Percentiles rank a stretch among this genome's conserved stretches.
These are phyloP conservation scores for Pelecanoides urinatrix DNA, from an alignment of 2,113 vertebrate genomes.

Conservation along the genomic window DNA sequence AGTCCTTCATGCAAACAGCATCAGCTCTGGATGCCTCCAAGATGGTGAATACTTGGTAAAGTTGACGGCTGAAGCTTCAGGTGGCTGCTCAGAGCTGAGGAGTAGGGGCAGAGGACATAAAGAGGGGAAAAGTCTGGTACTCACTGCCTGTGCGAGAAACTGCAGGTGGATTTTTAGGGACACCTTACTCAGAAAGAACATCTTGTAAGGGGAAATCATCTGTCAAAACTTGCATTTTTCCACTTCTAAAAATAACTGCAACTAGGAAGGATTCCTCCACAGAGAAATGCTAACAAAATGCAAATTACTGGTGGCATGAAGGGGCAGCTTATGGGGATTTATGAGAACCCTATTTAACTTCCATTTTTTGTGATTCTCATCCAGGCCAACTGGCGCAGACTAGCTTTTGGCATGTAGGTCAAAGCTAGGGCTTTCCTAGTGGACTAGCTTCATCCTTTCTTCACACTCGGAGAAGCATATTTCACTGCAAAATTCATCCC, in stretches of 20 bases:
- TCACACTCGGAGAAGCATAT: background rate
- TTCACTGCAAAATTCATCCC: slow-evolving; percentile 5
- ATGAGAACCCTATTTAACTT: background rate
- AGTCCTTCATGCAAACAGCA: background rate
- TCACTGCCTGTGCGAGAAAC: background rate
- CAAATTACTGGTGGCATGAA: background rate
- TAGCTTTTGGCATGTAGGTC: background rate
- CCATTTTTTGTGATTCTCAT: background rate
- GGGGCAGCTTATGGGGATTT: background rate
- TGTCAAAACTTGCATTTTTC: background rate
- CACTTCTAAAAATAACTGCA: background rate
- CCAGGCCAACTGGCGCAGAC: background rate
- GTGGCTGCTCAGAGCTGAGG: background rate
- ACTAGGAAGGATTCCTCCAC: background rate
- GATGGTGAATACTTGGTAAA: background rate
- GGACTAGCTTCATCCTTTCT: background rate
- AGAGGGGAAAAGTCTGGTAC: background rate
- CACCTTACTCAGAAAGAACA: background rate
- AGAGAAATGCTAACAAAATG: background rate
- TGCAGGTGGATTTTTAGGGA: background rate
- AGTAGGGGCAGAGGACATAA: background rate
- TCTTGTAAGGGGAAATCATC: background rate
- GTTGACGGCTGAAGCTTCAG: background rate
- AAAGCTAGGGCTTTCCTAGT: background rate
- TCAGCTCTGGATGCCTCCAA: background rate